These are phyloP conservation scores for Epizoanthus illoricatus DNA, from an alignment of 92 coral and sea anemone genomes.

Conservation along the genomic window DNA sequence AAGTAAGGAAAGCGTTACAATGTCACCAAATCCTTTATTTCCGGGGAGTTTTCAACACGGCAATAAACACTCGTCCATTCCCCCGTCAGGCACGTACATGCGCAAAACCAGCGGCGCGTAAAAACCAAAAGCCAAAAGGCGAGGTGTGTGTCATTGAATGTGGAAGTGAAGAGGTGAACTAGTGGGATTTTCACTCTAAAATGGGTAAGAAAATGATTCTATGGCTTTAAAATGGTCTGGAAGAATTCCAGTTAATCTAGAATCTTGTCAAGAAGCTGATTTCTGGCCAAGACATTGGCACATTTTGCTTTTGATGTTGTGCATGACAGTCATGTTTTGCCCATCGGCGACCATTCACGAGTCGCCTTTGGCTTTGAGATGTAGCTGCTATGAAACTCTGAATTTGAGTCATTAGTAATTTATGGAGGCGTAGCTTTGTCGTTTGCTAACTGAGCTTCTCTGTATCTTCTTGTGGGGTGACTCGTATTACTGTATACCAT, in stretches of 20 bases:
- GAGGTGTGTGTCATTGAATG: constrained; percentile 37
- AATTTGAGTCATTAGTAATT: constrained; percentile 12
- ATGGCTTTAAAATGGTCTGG: neutral
- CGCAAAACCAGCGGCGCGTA: constrained; percentile 37
- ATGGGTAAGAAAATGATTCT: constrained; percentile 33
- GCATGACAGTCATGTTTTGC: neutral
- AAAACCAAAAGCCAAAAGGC: constrained; percentile 18
- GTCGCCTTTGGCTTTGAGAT: neutral
- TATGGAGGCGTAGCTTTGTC: constrained; percentile 15
- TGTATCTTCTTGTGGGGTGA: constrained; percentile 47
- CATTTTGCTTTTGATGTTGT: constrained; percentile 18
- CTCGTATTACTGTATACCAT: constrained; percentile 6
- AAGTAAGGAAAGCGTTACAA: neutral
- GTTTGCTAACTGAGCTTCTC: constrained; percentile 24
- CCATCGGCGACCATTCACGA: constrained; percentile 11
- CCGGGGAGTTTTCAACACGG: constrained; percentile 26
- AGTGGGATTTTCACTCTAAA: constrained; percentile 10
- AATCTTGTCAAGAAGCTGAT: neutral
- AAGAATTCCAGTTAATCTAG: neutral
- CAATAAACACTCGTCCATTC: constrained; percentile 27
- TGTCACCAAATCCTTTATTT: constrained; percentile 22
- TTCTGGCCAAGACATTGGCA: neutral
- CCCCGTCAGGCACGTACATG: constrained; percentile 30
- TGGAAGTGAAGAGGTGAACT: neutral
- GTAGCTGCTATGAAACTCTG: neutral